Conservation (phyloP, 2,888 invertebrate species). For the Laothoe populi region DNA sequence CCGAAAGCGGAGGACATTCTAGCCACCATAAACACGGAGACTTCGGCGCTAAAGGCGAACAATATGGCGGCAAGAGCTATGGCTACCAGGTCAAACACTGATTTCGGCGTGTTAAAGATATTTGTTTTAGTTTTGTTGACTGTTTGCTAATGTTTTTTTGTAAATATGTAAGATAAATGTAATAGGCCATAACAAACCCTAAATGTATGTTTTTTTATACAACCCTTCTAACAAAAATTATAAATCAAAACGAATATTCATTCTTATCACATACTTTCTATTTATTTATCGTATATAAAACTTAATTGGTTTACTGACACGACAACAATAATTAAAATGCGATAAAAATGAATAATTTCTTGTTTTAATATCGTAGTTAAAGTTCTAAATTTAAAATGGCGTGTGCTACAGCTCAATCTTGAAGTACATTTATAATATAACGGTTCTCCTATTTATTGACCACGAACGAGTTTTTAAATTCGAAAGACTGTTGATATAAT, state of each 20-base stretch:
- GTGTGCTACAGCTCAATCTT: not conserved
- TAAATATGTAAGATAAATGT: constrained; percentile 63
- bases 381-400: not conserved
- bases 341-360: not conserved
- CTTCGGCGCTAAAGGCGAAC: constrained; percentile 68
- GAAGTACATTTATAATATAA: not conserved
- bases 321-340: not conserved
- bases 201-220: constrained; percentile 32
- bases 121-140: constrained; percentile 70
- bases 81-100: constrained; percentile 74
- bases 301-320: not conserved
- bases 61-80: constrained; percentile 68
- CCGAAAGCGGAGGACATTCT: constrained; percentile 77
- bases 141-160: constrained; percentile 64
- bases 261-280: not conserved
- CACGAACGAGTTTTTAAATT: too few species aligned
- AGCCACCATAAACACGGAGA: constrained; percentile 78
- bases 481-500: too few species aligned
- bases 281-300: not conserved
- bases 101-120: constrained; percentile 46
- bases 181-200: constrained; percentile 56
- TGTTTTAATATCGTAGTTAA: not conserved
- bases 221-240: not conserved
- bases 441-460: too few species aligned
- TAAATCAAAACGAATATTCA: not conserved